phyloP scores from a whole-genome alignment of 2,888 invertebrate genomes.

The Chelonus formosanus region DNA sequence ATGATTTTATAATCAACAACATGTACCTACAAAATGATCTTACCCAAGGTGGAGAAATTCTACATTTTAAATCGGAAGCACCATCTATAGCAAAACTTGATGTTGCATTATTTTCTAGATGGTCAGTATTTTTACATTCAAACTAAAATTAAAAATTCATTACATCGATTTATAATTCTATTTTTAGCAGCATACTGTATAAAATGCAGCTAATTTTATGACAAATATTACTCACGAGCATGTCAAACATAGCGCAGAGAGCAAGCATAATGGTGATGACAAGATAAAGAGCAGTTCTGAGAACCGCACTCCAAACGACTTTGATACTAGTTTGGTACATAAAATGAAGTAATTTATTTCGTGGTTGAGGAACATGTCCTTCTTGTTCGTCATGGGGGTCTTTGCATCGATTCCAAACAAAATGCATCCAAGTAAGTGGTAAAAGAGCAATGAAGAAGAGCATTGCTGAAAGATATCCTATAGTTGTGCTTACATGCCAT shows the following conservation, averaged over 20 bases:
- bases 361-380: slow-evolving; percentile 69
- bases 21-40: slow-evolving; percentile 42
- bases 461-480: slow-evolving; percentile 62
- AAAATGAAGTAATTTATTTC: slow-evolving; percentile 67
- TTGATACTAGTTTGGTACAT: slow-evolving; percentile 68
- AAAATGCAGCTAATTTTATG: slow-evolving; percentile 8
- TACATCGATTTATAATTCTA: background rate
- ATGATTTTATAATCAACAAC: background rate
- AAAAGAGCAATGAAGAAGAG: slow-evolving; percentile 70
- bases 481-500: slow-evolving; percentile 66
- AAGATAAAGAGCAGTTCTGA: slow-evolving; percentile 75
- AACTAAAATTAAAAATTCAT: slow-evolving; percentile 49
- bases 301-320: slow-evolving; percentile 72
- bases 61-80: slow-evolving; percentile 49
- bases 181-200: background rate
- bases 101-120: slow-evolving; percentile 49
- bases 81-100: slow-evolving; percentile 46
- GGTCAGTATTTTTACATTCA: slow-evolving; percentile 53
- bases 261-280: slow-evolving; percentile 73
- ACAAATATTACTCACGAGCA: slow-evolving; percentile 59
- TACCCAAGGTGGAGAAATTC: slow-evolving; percentile 58
- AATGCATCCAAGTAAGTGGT: slow-evolving; percentile 80
- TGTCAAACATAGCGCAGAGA: slow-evolving; percentile 73
- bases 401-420: slow-evolving; percentile 71
- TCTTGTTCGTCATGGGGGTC: slow-evolving; percentile 65